Base-by-base conservation (phyloP, 2,888 invertebrate genomes). In the Caenorhabditis virilis region DNA sequence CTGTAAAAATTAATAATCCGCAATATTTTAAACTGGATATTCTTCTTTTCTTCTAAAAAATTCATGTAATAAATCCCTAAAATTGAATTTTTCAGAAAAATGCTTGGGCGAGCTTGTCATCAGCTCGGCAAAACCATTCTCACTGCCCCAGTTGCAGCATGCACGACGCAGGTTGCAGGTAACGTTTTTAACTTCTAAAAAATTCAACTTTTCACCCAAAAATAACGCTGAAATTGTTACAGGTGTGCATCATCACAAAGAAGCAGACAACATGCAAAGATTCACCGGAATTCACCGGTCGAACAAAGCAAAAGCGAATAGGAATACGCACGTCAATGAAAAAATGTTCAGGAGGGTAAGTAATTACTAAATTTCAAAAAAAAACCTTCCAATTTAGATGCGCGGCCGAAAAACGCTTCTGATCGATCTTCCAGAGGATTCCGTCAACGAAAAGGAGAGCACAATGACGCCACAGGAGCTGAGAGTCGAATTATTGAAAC, bases 291-390 rank as follows among this genome's bases (percentile, higher is more conserved):
- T 78, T 25, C 42, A 58, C 11, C 67, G 79, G 15, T 78, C 78
- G 2, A 79, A 78, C 53, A 70, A 74, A 23, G 67, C 65, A 5
- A 74, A 71, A 58, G 79, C 82, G 7, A 82, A 82, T 51, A 61
- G 82, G 46, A 79, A 82, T 42, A 82, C 82, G 0, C 80, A 82
- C 54, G 64, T 74, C 16, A 82, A 82, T 56, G 82, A 82, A 48
- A 69, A 69, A 20, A 58, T 70, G 71, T 78, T 78, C 61, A 56
- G 79, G 53, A 69, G 57, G 63, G 81, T 82, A 15, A 48, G 64
- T 48, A 42, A 38, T n/a, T 38, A 11, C n/a, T n/a, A n/a, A n/a
- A n/a, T 46, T n/a, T 6, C 13, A 30, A 55, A 30, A n/a, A 20
- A 33, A n/a, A 25, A 25, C 42, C 16, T 30, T 11, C 27, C 38